Conservation (phyloP, 2,113 vertebrate species). For the Dipodomys stephensi region DNA sequence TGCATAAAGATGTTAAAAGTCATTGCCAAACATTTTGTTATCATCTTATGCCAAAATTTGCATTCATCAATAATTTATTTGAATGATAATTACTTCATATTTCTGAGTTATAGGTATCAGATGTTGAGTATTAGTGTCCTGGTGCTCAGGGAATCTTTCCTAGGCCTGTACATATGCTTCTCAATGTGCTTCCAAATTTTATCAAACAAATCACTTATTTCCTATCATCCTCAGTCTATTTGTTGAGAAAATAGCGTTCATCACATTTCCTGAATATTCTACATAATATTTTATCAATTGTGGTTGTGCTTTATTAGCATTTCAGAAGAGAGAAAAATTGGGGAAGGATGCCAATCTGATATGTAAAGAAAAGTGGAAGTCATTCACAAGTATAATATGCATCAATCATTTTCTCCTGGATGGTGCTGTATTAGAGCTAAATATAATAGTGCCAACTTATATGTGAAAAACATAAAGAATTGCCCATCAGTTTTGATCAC, state of each 20-base stretch:
- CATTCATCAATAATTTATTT: conserved; percentile 58
- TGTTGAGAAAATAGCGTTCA: conserved; percentile 18
- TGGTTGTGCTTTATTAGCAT: not conserved
- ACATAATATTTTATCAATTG: not conserved
- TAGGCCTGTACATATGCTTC: conserved; percentile 66
- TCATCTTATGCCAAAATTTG: not conserved
- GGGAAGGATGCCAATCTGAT: not conserved
- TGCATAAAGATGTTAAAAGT: conserved; percentile 27
- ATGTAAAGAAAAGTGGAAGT: conserved; percentile 10
- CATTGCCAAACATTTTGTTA: conserved; percentile 49
- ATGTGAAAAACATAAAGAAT: conserved; percentile 8
- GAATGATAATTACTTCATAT: conserved; percentile 38
- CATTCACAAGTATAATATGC: not conserved
- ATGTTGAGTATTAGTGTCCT: conserved; percentile 67
- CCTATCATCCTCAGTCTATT: not conserved
- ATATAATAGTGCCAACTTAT: not conserved
- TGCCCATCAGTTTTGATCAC: not conserved
- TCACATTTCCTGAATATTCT: conserved; percentile 28
- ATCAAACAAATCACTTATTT: conserved; percentile 50
- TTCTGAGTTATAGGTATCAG: conserved; percentile 52
- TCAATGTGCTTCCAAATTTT: conserved; percentile 52
- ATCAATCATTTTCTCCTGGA: conserved; percentile 35
- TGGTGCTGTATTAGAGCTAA: not conserved
- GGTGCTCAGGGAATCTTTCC: conserved; percentile 51
- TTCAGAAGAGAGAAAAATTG: conserved; percentile 35